Percentiles rank a stretch among this genome's conserved stretches.
These are phyloP conservation scores for Aurelia coerulea DNA, from an alignment of 30 jellyfish, hydroid and myxozoan genomes.

Conservation along the genomic window DNA sequence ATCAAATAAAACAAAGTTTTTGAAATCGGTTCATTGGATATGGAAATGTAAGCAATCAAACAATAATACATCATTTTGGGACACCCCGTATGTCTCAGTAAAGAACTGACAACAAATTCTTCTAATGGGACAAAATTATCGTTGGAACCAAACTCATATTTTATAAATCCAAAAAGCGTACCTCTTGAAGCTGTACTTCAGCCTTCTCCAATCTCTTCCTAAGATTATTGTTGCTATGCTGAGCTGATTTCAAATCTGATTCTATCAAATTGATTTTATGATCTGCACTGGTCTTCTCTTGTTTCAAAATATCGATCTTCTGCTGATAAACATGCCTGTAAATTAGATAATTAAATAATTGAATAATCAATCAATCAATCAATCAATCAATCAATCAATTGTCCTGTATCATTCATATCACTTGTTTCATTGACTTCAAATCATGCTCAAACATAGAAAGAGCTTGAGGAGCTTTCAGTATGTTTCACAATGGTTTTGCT, in stretches of 20 bases:
- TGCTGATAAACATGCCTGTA: constrained; percentile 51
- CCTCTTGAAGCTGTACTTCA: constrained; percentile 77
- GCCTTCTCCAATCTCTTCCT: constrained; percentile 61
- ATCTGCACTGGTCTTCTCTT: constrained; percentile 79
- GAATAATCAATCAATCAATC: too few relatives aligned
- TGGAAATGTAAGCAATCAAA: too few relatives aligned
- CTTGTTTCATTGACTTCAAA: too few relatives aligned
- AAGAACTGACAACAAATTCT: neutral
- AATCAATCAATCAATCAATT: too few relatives aligned
- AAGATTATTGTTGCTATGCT: constrained; percentile 51
- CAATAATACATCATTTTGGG: too few relatives aligned
- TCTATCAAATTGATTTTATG: constrained; percentile 61
- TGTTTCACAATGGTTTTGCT: too few relatives aligned
- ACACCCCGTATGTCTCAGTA: neutral
- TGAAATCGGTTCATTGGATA: too few relatives aligned
- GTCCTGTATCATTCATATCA: too few relatives aligned
- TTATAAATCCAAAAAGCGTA: neutral
- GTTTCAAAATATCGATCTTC: constrained; percentile 58
- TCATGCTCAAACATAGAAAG: too few relatives aligned
- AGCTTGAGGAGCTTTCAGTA: too few relatives aligned
- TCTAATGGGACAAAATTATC: neutral
- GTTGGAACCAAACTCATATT: too few relatives aligned
- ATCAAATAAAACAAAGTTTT: too few relatives aligned
- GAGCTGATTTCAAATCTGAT: constrained; percentile 75
- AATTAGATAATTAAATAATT: neutral